These are phyloP conservation scores for Varecia variegata DNA, from an alignment of 2,797 vertebrate genomes.

Conservation along the genomic window DNA sequence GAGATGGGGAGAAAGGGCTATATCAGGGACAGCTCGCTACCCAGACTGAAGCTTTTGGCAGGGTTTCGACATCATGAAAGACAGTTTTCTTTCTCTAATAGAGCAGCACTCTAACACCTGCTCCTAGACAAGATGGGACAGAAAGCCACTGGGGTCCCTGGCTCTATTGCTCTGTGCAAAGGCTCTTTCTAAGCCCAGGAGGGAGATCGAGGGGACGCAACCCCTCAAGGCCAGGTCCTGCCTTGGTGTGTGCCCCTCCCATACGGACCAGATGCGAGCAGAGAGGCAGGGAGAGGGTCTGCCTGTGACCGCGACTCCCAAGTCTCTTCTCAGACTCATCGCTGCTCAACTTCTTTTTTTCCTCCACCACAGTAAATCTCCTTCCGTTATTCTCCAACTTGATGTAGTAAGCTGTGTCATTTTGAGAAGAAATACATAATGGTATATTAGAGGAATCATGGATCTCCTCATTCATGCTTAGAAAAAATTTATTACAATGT, in stretches of 20 bases:
- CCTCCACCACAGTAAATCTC: constrained; percentile 81
- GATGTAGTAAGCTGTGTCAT: constrained; percentile 85
- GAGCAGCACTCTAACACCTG: background rate
- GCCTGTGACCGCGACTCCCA: background rate
- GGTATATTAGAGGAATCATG: constrained; percentile 86
- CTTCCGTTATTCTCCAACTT: constrained; percentile 81
- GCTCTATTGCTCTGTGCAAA: background rate
- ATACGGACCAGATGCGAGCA: background rate
- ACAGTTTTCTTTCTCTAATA: background rate
- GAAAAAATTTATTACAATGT: constrained; percentile 87
- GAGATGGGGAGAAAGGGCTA: background rate
- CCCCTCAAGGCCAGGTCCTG: background rate
- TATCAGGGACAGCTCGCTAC: background rate
- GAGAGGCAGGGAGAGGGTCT: background rate
- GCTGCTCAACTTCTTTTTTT: constrained; percentile 6
- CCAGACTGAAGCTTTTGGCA: background rate
- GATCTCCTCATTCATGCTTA: constrained; percentile 88
- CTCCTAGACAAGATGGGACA: background rate
- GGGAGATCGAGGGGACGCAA: too few species aligned
- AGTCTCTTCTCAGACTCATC: background rate
- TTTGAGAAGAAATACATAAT: constrained; percentile 88
- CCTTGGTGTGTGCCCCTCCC: too few species aligned
- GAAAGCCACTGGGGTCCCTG: background rate
- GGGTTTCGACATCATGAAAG: background rate
- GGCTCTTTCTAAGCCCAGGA: background rate